These are phyloP conservation scores for Agonum fuliginosum DNA, from an alignment of 2,888 invertebrate genomes.

Conservation along the genomic window DNA sequence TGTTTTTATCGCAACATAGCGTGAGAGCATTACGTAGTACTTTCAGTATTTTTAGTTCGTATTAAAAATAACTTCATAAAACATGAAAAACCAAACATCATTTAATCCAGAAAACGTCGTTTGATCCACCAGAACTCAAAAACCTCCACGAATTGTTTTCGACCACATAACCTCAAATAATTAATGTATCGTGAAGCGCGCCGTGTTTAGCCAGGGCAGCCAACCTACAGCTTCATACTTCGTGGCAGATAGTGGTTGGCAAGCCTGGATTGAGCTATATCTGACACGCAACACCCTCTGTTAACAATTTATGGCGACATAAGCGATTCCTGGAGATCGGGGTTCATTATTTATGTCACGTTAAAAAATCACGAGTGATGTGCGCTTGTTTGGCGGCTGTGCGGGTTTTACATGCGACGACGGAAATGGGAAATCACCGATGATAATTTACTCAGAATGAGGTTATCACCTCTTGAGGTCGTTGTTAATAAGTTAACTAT, in stretches of 20 bases:
- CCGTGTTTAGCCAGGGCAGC: conserved; percentile 3
- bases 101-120: conserved; percentile 3
- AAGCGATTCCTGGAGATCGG: conserved; percentile 33
- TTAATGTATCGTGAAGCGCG: conserved; percentile 35
- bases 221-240: conserved; percentile 40
- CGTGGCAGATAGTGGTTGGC: conserved; percentile 10
- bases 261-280: conserved; percentile 41
- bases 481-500: conserved; percentile 10
- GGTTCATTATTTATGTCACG: conserved; percentile 32
- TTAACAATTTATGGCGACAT: conserved; percentile 43
- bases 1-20: no score
- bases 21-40: no score
- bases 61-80: not conserved
- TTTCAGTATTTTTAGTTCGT: no score
- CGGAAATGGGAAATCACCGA: conserved; percentile 9
- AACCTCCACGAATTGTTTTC: conserved; percentile 34
- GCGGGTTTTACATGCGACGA: conserved; percentile 2
- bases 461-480: conserved; percentile 1
- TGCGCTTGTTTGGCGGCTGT: not conserved
- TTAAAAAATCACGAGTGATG: conserved; percentile 37
- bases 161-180: conserved; percentile 41
- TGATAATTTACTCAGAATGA: conserved; percentile 25
- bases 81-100: not conserved
- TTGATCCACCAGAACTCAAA: conserved; percentile 17
- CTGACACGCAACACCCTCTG: conserved; percentile 40